Base-by-base conservation (phyloP, 2,888 invertebrate genomes). In the Alloscopus bannaensis region DNA sequence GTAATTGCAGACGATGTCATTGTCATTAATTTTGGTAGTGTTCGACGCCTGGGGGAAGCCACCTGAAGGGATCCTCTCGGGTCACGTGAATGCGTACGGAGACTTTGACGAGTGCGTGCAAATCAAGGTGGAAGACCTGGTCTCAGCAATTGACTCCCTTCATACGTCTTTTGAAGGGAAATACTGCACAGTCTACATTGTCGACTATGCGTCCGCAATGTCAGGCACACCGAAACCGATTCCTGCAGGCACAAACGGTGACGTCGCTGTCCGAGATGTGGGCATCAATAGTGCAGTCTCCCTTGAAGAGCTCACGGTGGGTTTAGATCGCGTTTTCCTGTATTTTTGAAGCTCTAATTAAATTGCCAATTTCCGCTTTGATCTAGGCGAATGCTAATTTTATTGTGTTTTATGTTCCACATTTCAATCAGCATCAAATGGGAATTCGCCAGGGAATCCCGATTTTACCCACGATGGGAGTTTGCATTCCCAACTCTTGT, bases 21-120 rank as follows among this genome's bases (percentile, higher is more conserved):
- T n/a, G n/a, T n/a, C n/a, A 16, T 24, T 60, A 24, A 6, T 64
- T 64, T 60, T 31, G 13, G 4, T 29, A 90, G 90, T 90, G 90
- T 83, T 90, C 28, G 90, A 90, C 84, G 87, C 90, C 0, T 89
- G 89, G 1, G 89, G 90, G 1, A 90, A 90, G 85, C 81, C 89
- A 0, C 90, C 89, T 36, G 87, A 88, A 8, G 90, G 90, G 2
- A 81, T 90, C 18, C 83, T 90, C 3, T 79, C 86, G 13, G 90
- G 90, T 0, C 89, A 90, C 82, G 79, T 88, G 6, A 87, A 88
- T 20, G 88, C 89, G 77, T 86, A 89, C 29, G 90, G 90, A 11
- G 88, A 88, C 80, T 90, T 88, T 85, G 88, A 88, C 72, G 89
- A 90, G 86, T 90, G 90, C 82, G 72, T 85, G 11, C 36, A 71